Evolutionary conservation across 2,888 invertebrate species (phyloP), one percentile per base, ranked within the genome.

Genomic region (Pristionchus maxplancki): DNA sequence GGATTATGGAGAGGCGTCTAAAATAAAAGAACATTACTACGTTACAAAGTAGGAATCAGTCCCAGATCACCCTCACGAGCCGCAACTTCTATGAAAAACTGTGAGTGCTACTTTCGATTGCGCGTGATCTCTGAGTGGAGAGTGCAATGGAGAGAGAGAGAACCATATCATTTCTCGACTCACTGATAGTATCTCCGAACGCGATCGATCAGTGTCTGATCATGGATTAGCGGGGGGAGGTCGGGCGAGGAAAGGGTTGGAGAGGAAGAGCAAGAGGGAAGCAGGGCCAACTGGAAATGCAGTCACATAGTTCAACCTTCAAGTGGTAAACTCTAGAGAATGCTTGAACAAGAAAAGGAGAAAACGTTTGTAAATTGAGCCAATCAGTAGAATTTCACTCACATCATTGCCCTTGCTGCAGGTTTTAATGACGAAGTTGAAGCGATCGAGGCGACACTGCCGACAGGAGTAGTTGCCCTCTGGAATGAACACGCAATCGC

Each of bases 401-500:
- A 78, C 78, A 11, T 78, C 78, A 17, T 78, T 78, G n/a, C 78
- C 78, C 17, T 78, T 78, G 44, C 78, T 78, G 78, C 78, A 78
- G 11, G 28, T 78, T 20, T 78, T 78, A 28, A 78, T 44, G 28
- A 78, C 28, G 48, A 4, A 0, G 15, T 78, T 78, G 44, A 78
- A 78, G 1, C 78, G 48, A 15, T 78, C 78, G 4, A 78, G 78
- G 6, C 78, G 78, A 15, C 78, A 78, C 28, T 78, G 78, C 9
- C 78, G 78, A 20, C 78, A 78, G 1, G 78, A 78, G 44, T 78
- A 78, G 28, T 78, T 78, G 13, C 78, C 78, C 44, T 48, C 78
- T 78, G 78, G 1, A 48, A 44, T 78, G 3, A 34, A 74, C 17
- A 11, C n/a, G n/a, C n/a, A n/a, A n/a, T n/a, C n/a, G n/a, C n/a